Evolutionary conservation across 2,797 vertebrate genomes (phyloP).

Genomic region (Garrulus glandarius): DNA sequence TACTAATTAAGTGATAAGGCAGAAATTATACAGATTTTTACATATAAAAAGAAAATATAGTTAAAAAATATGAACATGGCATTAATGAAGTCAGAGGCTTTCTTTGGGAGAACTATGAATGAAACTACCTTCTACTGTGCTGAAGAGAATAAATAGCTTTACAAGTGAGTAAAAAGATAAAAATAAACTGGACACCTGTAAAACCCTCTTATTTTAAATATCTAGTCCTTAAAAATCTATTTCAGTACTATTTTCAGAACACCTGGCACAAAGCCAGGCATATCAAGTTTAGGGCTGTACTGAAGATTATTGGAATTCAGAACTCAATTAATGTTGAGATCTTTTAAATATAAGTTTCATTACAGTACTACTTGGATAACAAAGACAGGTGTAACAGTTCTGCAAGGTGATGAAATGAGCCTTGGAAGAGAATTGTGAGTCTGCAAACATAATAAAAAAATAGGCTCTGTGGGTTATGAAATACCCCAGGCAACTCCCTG

Average conservation of each 20-base stretch:
- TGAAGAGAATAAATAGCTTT: not conserved
- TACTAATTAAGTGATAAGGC: not conserved
- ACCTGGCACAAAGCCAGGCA: not conserved
- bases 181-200: not conserved
- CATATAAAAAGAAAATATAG: not conserved
- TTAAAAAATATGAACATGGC: not conserved
- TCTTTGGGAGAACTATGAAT: not conserved
- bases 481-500: not conserved
- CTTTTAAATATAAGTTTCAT: not conserved
- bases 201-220: not conserved
- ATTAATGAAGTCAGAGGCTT: not conserved
- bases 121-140: not conserved
- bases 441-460: not conserved
- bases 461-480: not conserved
- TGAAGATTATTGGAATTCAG: not conserved
- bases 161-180: not conserved
- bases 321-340: not conserved
- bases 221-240: not conserved
- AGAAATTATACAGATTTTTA: not conserved
- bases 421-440: not conserved
- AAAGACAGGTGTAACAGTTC: not conserved
- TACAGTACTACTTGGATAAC: not conserved
- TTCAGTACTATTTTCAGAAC: not conserved
- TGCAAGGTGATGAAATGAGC: not conserved
- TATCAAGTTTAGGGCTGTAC: rapidly evolving